Evolutionary conservation across 2,113 vertebrate genomes (phyloP), one percentile per base, ranked within the genome.

Genomic region (Alethe castanea): DNA sequence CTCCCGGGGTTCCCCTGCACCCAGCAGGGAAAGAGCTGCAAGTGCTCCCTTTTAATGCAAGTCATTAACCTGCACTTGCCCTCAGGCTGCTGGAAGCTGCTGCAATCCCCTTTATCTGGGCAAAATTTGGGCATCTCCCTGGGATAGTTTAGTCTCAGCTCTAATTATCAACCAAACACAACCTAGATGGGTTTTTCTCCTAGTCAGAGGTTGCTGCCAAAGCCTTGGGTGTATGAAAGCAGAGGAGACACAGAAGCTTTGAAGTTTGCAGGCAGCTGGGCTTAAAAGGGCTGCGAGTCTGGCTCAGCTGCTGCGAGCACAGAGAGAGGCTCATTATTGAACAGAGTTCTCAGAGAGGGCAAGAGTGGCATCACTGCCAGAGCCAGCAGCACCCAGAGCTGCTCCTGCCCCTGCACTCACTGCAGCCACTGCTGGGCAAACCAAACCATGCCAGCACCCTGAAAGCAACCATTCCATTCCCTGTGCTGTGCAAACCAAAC

Each of bases 301-400:
- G 92, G 92, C 82, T 97, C 91, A 97, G 78, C 45, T 80, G 50
- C 72, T 69, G 22, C 59, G n/a, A 87, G 62, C 70, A 60, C 88
- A 71, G 88, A 95, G 66, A 81, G 91, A 97, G 81, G 90, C 82
- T 97, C 88, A 91, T 85, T 73, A 95, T 3, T 1, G 94, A 96
- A 87, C 87, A 44, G 81, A 8, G 91, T 81, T 96, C 83, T 96
- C 95, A 97, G 44, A 54, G 87, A 97, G 80, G 84, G 70, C 90
- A 97, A 92, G 71, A 9, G 42, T 91, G 92, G 92, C 83, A 95
- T 89, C 80, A 93, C 22, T 18, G 90, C 96, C 96, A 97, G 96
- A 12, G 40, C 15, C 1, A 33, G 9, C 50, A 52, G 17, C 57
- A 15, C 2, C 66, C 23, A n/a, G 45, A 2, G 71, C 13, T 54